phyloP scores from a whole-genome alignment of 2,797 vertebrate species.

The Enteromius unitaeniatus region DNA sequence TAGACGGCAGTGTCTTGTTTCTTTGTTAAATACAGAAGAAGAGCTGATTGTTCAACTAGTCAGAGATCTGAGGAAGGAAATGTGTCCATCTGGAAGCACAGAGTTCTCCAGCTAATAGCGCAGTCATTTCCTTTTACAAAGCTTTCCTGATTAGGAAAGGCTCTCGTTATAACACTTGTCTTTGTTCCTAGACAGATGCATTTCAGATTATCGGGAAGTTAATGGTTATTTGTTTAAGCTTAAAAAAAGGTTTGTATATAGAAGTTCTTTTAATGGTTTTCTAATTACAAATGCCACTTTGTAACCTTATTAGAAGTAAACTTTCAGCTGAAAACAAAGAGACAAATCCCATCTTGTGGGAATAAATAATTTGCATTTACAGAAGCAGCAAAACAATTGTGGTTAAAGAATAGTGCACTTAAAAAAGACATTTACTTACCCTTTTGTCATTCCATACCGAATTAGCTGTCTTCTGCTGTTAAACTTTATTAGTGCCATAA shows the following conservation, averaged over 20 bases:
- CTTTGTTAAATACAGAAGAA: constrained; percentile 38
- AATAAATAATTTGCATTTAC: background rate
- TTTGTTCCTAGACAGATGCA: constrained; percentile 24
- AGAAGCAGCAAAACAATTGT: background rate
- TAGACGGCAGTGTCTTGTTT: background rate
- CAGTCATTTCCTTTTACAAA: constrained; percentile 53
- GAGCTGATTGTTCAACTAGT: constrained; percentile 25
- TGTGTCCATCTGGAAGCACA: constrained; percentile 49
- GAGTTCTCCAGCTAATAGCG: constrained; percentile 44
- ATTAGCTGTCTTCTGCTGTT: background rate
- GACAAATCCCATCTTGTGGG: background rate
- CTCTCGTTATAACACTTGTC: constrained; percentile 28
- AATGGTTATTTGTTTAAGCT: constrained; percentile 35
- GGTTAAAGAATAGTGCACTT: background rate
- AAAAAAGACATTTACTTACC: background rate
- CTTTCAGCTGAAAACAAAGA: background rate
- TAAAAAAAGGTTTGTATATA: background rate
- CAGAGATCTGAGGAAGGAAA: constrained; percentile 59
- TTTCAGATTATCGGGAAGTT: constrained; percentile 2
- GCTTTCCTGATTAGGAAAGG: constrained; percentile 40
- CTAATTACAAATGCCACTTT: constrained; percentile 17
- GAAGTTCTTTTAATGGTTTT: background rate
- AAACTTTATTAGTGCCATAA: too few relatives aligned
- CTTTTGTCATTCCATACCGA: background rate
- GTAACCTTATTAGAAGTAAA: constrained; percentile 11